Base-by-base conservation (phyloP, 2,797 vertebrate genomes). In the Hippopotamyrus pictus region DNA sequence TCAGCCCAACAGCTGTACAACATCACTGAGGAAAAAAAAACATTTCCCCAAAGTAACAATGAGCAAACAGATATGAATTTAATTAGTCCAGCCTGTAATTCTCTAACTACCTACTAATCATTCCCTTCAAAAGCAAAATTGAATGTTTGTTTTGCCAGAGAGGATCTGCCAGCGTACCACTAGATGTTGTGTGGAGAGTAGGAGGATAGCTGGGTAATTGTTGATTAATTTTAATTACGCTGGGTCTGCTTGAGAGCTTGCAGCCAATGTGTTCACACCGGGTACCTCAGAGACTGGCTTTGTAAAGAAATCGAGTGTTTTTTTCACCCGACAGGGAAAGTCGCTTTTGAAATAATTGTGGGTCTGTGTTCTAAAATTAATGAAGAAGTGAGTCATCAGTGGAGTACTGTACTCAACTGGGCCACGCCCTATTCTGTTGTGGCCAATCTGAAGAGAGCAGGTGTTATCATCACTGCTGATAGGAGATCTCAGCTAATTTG, bases 401-500 rank as follows among this genome's bases (percentile, higher is more conserved):
- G 14, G 37, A n/a, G 37, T n/a, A 44, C 33, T 79, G 37, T 44
- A n/a, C 37, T 19, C 5, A 1, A 44, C 73, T 79, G 73, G 73
- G 73, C 33, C 73, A 41, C 37, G 1, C 73, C 37, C 37, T 44
- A 44, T 44, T 44, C 14, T 79, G 5, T n/a, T 44, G 17, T n/a
- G 37, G 11, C 73, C 73, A 79, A 9, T 41, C 33, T 8, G 73
- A 44, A 5, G 73, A 19, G 73, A 41, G 73, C 73, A 69, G 11
- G 65, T 3, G 12, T 6, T 33, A 37, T 69, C 4, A 69, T 37
- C 65, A 5, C 65, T 29, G 65, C 29, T 69, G 65, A 69, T 69
- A 33, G 65, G 65, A 37, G 65, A 92, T 93, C 92, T 90, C 92
- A 93, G 92, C 94, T 94, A 85, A 92, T 93, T 90, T 94, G 91